phyloP scores from a whole-genome alignment of 2,113 vertebrate species.

The Ginglymostoma cirratum region DNA sequence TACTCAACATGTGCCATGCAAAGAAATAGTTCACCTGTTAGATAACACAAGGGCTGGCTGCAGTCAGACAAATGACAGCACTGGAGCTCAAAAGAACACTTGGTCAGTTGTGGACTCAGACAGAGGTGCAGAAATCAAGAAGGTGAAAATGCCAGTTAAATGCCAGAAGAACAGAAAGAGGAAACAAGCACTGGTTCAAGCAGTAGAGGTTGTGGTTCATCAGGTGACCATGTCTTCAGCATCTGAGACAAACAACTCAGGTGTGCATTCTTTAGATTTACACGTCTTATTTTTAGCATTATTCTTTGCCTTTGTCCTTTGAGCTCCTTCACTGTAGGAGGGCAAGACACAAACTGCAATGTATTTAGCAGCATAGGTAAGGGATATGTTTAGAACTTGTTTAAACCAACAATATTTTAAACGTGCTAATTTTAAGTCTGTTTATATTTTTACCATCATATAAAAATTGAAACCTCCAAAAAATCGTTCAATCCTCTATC shows the following conservation, averaged over 20 bases:
- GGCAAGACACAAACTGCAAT: background rate
- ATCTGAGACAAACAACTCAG: background rate
- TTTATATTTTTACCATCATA: background rate
- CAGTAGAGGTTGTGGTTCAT: too few species aligned
- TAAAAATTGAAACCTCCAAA: background rate
- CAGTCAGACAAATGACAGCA: background rate
- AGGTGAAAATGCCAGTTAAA: constrained; percentile 1
- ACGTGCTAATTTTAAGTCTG: background rate
- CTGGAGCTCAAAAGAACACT: background rate
- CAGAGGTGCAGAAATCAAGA: background rate
- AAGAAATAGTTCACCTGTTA: background rate
- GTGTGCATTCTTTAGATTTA: background rate
- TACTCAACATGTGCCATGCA: background rate
- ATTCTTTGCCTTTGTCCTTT: background rate
- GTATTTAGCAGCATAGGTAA: background rate
- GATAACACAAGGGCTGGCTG: too few species aligned
- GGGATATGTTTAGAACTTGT: background rate
- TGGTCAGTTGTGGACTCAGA: background rate
- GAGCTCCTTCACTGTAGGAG: background rate
- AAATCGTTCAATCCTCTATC: background rate
- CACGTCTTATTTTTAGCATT: background rate
- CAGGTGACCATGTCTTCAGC: background rate
- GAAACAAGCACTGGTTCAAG: constrained; percentile 19
- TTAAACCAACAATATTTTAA: background rate
- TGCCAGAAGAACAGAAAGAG: constrained; percentile 36